Percentiles rank a stretch among this genome's conserved stretches.
Evolutionary conservation across 2,113 vertebrate species (phyloP).

Genomic region (Bubo bubo): DNA sequence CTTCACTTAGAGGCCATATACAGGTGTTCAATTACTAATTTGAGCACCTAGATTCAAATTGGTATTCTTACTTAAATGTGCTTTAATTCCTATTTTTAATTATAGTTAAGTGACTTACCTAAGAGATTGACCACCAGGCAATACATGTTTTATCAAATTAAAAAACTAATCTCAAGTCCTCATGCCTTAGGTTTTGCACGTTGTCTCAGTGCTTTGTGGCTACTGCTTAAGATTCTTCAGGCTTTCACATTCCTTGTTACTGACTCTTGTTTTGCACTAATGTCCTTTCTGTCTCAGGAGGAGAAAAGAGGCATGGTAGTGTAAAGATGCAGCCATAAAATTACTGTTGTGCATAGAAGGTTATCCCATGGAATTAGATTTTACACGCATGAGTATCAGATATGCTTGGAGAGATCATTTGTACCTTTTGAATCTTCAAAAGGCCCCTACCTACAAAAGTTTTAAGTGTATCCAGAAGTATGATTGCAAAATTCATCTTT

Average conservation of each 20-base stretch:
- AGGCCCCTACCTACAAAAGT: background rate
- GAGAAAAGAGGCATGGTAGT: background rate
- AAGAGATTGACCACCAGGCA: background rate
- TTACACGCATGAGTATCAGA: background rate
- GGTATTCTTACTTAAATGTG: background rate
- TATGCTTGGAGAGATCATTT: background rate
- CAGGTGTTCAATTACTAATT: background rate
- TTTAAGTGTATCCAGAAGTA: background rate
- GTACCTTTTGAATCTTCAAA: background rate
- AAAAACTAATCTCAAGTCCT: background rate
- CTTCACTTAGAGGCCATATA: background rate
- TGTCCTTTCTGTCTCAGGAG: background rate
- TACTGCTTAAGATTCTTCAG: background rate
- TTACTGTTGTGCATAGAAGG: fast-evolving
- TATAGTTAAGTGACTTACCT: background rate
- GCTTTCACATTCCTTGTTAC: background rate
- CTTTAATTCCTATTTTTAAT: background rate
- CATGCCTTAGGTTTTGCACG: background rate
- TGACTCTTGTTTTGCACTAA: background rate
- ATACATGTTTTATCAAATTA: background rate
- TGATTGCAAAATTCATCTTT: background rate
- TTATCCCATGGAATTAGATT: background rate
- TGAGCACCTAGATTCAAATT: background rate
- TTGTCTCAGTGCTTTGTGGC: background rate
- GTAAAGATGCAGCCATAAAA: background rate